These are phyloP conservation scores for Lamprologus lemairii DNA, from an alignment of 2,113 vertebrate genomes.

Conservation along the genomic window DNA sequence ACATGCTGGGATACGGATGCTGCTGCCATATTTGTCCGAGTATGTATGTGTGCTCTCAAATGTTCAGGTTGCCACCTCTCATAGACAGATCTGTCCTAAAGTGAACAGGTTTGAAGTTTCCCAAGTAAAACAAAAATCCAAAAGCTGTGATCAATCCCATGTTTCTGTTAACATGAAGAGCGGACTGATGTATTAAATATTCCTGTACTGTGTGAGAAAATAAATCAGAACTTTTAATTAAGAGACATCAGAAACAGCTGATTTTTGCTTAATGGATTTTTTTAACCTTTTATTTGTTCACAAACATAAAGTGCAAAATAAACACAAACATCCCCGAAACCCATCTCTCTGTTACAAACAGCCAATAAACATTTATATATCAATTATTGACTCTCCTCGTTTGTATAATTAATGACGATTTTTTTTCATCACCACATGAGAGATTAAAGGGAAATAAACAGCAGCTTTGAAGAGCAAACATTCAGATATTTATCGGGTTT, in stretches of 20 bases:
- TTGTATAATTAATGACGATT: neutral
- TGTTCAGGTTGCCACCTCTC: neutral
- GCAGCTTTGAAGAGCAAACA: neutral
- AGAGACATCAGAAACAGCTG: neutral
- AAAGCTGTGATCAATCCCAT: neutral
- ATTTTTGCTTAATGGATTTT: neutral
- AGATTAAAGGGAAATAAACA: neutral
- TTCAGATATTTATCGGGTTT: neutral
- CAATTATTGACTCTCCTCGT: neutral
- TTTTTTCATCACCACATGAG: neutral
- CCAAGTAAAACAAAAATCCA: neutral
- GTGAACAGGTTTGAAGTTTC: neutral
- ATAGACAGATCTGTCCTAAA: neutral
- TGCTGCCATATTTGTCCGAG: neutral
- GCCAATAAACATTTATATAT: neutral
- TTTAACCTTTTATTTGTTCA: neutral
- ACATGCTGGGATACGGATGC: neutral
- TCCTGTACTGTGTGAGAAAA: neutral
- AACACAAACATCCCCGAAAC: neutral
- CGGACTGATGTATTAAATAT: neutral
- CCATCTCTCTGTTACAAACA: neutral
- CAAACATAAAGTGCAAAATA: neutral
- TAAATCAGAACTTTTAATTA: neutral
- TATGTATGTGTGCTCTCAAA: neutral
- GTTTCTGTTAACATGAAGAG: neutral